Conservation (phyloP, 2,113 vertebrate species). For the cattle (Bos taurus) region DNA sequence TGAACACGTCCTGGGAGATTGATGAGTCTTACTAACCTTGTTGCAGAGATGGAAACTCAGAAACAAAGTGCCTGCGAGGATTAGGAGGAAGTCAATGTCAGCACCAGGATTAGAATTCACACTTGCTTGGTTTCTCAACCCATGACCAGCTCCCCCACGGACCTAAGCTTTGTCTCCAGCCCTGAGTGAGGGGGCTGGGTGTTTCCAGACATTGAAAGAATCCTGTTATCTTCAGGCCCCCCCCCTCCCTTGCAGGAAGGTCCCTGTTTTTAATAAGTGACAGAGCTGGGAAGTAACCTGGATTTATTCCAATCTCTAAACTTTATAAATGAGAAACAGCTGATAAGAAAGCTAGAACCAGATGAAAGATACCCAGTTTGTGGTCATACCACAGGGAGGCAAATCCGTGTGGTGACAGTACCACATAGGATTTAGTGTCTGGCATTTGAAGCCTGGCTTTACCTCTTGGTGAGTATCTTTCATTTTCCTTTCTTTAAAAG, state of each 20-base stretch:
- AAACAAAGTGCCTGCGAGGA: slow-evolving; percentile 59
- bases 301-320: slow-evolving; percentile 49
- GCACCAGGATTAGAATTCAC: slow-evolving; percentile 70
- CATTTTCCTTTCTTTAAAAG: not conserved
- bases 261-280: slow-evolving; percentile 46
- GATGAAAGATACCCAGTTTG: not conserved
- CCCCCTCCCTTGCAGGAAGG: not conserved
- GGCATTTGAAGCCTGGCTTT: not conserved
- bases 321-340: slow-evolving; percentile 36
- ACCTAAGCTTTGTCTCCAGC: slow-evolving; percentile 43
- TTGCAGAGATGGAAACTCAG: slow-evolving; percentile 52
- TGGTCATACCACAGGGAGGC: not conserved
- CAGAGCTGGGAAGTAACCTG: slow-evolving; percentile 42
- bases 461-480: not conserved
- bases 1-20: slow-evolving; percentile 59
- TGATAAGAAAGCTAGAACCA: slow-evolving; percentile 19
- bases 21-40: slow-evolving; percentile 63
- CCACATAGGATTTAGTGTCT: not conserved
- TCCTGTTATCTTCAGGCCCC: slow-evolving; percentile 9
- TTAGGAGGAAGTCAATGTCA: slow-evolving; percentile 68
- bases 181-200: slow-evolving; percentile 3
- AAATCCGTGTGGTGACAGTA: not conserved
- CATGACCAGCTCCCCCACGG: slow-evolving; percentile 12
- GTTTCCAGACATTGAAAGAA: slow-evolving; percentile 43
- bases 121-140: slow-evolving; percentile 66